A percentile compares a stretch with the other conserved stretches of the same genome.
phyloP scores from a whole-genome alignment of 2,113 vertebrate genomes.

The Lagenorhynchus albirostris region DNA sequence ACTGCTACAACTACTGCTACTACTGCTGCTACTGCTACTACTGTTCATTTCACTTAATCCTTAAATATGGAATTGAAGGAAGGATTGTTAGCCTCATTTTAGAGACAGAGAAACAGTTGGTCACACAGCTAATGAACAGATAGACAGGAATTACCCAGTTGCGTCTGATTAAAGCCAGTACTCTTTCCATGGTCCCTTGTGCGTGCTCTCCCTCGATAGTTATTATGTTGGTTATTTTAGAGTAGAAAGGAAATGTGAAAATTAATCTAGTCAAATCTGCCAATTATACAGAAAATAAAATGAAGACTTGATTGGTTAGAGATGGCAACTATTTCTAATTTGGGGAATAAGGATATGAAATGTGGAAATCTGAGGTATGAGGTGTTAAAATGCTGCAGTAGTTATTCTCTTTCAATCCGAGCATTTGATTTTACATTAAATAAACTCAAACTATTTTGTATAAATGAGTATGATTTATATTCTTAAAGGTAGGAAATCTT shows the following conservation, averaged over 20 bases:
- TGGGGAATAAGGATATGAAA: background rate
- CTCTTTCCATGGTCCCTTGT: background rate
- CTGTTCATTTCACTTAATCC: background rate
- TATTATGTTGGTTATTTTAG: background rate
- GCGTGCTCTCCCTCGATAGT: background rate
- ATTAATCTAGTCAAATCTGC: background rate
- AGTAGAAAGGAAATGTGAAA: background rate
- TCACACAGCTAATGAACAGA: background rate
- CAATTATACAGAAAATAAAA: background rate
- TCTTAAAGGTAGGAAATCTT: background rate
- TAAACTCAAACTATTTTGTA: background rate
- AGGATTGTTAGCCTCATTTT: background rate
- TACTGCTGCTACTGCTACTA: too few species aligned
- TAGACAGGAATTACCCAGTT: background rate
- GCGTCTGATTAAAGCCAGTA: background rate
- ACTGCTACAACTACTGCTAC: fast-evolving
- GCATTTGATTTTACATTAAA: background rate
- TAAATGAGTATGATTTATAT: background rate
- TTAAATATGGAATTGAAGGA: background rate
- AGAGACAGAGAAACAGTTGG: background rate
- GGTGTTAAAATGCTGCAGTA: background rate
- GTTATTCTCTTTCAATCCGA: background rate
- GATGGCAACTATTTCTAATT: background rate
- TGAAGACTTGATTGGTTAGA: background rate
- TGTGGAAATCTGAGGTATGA: background rate